A percentile compares a stretch with the other conserved stretches of the same genome.
These are phyloP conservation scores for Athene cunicularia DNA, from an alignment of 2,113 vertebrate species.

Conservation along the genomic window DNA sequence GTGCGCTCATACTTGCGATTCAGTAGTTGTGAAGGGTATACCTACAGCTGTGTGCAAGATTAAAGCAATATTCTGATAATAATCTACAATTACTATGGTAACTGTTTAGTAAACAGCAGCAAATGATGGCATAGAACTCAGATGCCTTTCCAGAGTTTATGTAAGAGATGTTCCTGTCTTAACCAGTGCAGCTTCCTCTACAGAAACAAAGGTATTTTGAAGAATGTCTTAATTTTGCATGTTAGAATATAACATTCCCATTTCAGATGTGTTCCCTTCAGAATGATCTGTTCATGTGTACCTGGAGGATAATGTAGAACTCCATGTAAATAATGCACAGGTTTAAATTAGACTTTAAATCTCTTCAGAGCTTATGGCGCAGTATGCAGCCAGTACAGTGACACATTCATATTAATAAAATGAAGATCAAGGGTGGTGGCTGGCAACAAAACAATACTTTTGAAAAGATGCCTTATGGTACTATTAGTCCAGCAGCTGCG, in stretches of 20 bases:
- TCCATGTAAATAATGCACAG: not conserved
- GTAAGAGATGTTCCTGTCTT: not conserved
- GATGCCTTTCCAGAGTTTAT: not conserved
- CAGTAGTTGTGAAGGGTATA: conserved; percentile 13
- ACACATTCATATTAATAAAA: not conserved
- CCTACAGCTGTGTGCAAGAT: conserved; percentile 1
- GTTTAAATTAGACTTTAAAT: not conserved
- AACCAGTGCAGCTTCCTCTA: not conserved
- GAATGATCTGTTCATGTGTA: not conserved
- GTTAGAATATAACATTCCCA: not conserved
- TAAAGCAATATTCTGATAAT: conserved; percentile 21
- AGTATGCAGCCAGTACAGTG: not conserved
- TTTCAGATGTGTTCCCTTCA: conserved; percentile 7
- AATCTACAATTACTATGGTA: not conserved
- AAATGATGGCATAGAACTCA: not conserved
- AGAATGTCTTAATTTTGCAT: not conserved
- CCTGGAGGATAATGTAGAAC: conserved; percentile 34
- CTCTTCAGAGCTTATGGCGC: not conserved
- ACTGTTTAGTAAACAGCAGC: conserved; percentile 2
- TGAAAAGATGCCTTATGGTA: conserved; percentile 27
- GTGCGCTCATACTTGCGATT: not conserved
- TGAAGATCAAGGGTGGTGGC: not conserved
- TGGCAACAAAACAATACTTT: conserved; percentile 15
- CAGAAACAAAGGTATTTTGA: not conserved
- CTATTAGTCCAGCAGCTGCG: conserved; percentile 77